These are phyloP conservation scores for Hypolimnas misippus DNA, from an alignment of 2,888 invertebrate species.

Conservation along the genomic window DNA sequence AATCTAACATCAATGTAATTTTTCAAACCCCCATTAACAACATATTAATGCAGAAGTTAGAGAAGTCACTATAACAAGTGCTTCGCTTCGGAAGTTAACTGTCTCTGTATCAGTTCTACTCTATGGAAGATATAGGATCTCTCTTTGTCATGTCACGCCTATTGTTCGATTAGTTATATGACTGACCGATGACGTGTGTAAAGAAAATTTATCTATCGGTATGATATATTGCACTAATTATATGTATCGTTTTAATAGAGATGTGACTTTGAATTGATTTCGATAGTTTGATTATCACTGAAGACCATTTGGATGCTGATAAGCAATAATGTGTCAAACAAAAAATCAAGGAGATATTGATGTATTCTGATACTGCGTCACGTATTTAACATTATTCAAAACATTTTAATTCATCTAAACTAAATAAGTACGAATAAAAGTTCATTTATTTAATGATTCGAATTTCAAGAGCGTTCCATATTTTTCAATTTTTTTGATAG, in stretches of 20 bases:
- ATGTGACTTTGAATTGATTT: background rate
- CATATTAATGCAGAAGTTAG: background rate
- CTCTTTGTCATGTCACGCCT: conserved; percentile 15
- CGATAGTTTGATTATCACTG: background rate
- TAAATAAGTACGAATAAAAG: too few relatives aligned
- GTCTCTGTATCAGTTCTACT: conserved; percentile 9
- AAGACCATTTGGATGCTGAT: too few relatives aligned
- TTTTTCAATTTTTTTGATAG: too few relatives aligned
- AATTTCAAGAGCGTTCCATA: too few relatives aligned
- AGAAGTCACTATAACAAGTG: background rate
- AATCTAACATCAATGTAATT: too few relatives aligned
- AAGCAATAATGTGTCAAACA: too few relatives aligned
- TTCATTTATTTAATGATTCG: too few relatives aligned
- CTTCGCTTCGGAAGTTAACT: background rate
- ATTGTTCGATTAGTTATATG: conserved; percentile 21
- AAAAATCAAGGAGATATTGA: too few relatives aligned
- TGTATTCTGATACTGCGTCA: too few relatives aligned
- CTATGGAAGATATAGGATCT: conserved; percentile 13
- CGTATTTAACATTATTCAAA: too few relatives aligned
- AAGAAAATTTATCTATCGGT: background rate
- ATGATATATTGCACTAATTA: background rate
- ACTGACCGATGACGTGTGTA: conserved; percentile 8
- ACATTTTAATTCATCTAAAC: too few relatives aligned
- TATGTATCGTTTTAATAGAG: background rate
- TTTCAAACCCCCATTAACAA: too few relatives aligned